Base-by-base conservation (phyloP, 2,888 invertebrate species). In the Aproaerema taeniolella region DNA sequence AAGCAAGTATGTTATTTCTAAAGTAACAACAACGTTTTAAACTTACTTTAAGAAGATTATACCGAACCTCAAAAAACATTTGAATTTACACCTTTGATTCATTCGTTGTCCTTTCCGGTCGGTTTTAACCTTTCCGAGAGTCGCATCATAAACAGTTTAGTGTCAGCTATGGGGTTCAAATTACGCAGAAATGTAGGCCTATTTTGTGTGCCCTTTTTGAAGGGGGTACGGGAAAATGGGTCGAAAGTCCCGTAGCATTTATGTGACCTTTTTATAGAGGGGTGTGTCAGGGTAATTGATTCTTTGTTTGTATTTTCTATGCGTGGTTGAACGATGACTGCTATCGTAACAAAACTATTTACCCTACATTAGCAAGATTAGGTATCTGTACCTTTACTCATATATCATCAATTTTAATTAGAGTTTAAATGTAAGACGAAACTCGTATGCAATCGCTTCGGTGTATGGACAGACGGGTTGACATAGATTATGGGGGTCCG, bases 71-170 rank as follows among this genome's bases (percentile, higher is more conserved):
- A n/a, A n/a, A n/a, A n/a, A n/a, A n/a, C n/a, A n/a, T n/a, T n/a
- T n/a, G n/a, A n/a, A n/a, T n/a, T n/a, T n/a, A n/a, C n/a, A n/a
- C 10, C 30, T 7, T 6, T 20, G 72, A 75, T 76, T 75, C 75
- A 75, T 64, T 66, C 61, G 52, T 52, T 58, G 65, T 60, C 70
- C 67, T 67, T 69, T 74, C 73, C 72, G 70, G 68, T 55, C 67
- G 55, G 67, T 72, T 75, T 72, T 77, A 78, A 79, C 78, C 78
- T 77, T 79, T 77, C 64, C 72, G 69, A 69, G 69, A 75, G 71
- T 67, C 69, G 67, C 76, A 77, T 79, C 81, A 77, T 82, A 80
- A 81, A 81, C 73, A 72, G 76, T 77, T 80, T 77, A 79, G 76
- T 75, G 68, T 63, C 73, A 61, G 73, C 80, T 78, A 78, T 77